A percentile compares a stretch with the other conserved stretches of the same genome.
These are phyloP conservation scores for Lytechinus variegatus DNA, from an alignment of 35 echinoderm and acorn worm genomes.

Conservation along the genomic window DNA sequence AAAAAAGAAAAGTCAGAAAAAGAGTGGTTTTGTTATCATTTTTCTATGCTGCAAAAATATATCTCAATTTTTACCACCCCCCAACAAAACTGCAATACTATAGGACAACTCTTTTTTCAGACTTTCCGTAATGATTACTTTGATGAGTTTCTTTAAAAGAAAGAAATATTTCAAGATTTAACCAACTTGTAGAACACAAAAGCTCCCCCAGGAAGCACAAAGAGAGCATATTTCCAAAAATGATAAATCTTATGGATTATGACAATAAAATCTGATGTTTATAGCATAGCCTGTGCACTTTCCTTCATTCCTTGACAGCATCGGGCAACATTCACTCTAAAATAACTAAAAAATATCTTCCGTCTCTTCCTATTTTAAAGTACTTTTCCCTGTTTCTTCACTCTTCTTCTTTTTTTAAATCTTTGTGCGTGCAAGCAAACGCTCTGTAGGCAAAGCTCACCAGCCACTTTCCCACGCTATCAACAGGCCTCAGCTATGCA, in stretches of 20 bases:
- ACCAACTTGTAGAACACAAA: neutral
- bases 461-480: constrained; percentile 51
- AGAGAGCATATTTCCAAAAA: neutral
- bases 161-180: no score
- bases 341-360: neutral
- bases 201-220: neutral
- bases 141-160: no score
- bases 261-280: constrained; percentile 14
- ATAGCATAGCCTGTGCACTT: neutral
- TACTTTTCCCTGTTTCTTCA: neutral
- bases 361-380: neutral
- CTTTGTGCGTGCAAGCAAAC: neutral
- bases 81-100: no score
- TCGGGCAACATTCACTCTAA: neutral
- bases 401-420: neutral
- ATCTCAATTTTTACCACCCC: no score
- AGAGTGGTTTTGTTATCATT: no score
- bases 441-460: neutral
- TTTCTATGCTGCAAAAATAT: no score
- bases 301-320: neutral
- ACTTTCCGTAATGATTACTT: no score
- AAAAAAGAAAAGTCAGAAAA: neutral
- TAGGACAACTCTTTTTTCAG: no score
- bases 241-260: constrained; percentile 14
- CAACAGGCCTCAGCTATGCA: constrained; percentile 28